These are phyloP conservation scores for Scaptomyza polygonia DNA, from an alignment of 2,888 invertebrate species.

Conservation along the genomic window DNA sequence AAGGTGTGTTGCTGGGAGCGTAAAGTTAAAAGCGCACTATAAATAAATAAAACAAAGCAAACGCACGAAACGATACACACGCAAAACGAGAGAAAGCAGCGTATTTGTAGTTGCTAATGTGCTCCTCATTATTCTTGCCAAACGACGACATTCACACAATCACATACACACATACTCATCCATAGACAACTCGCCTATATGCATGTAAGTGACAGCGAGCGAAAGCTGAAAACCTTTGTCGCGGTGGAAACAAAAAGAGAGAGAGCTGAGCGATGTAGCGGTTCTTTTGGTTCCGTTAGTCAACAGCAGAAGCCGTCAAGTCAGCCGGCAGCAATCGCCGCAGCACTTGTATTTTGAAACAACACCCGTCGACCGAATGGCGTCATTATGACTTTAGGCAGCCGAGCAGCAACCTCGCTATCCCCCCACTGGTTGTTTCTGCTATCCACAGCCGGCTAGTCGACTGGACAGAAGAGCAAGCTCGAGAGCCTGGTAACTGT, in stretches of 20 bases:
- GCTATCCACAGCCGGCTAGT: background rate
- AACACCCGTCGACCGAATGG: conserved; percentile 49
- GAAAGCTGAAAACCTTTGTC: conserved; percentile 13
- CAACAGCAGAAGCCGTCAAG: conserved; percentile 21
- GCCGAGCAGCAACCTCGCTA: conserved; percentile 6
- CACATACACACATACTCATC: conserved; percentile 6
- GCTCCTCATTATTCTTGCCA: conserved; percentile 9
- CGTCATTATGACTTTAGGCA: conserved; percentile 42
- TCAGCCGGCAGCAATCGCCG: conserved; percentile 17
- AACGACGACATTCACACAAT: no score
- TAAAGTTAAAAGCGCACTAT: conserved; percentile 63
- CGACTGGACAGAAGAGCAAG: conserved; percentile 7
- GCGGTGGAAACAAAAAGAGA: background rate
- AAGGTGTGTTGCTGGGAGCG: conserved; percentile 10
- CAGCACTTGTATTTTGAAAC: conserved; percentile 53
- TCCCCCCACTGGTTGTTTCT: conserved; percentile 37
- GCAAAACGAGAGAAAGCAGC: background rate
- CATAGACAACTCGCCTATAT: background rate
- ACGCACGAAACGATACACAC: conserved; percentile 69
- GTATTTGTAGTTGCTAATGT: conserved; percentile 46
- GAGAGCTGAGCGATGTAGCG: background rate
- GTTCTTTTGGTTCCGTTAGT: conserved; percentile 18
- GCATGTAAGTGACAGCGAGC: conserved; percentile 24
- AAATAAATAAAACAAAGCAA: conserved; percentile 73
- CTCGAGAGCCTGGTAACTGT: conserved; percentile 55